Evolutionary conservation across 2,888 invertebrate species (phyloP).

Genomic region (Hypomecis atomaria): DNA sequence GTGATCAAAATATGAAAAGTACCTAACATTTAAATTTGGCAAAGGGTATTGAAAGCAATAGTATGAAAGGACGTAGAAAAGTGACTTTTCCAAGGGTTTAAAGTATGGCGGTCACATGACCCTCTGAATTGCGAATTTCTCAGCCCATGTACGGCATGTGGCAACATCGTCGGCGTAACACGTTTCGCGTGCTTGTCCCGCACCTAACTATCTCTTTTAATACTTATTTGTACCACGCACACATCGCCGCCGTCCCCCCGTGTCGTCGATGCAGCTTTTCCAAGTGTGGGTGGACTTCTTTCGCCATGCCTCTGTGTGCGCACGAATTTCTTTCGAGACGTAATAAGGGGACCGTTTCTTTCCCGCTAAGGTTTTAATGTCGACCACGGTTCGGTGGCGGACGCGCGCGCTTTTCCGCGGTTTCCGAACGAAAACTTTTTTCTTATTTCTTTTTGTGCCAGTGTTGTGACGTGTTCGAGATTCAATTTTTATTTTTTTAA

Average conservation of each 20-base stretch:
- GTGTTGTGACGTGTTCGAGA: constrained; percentile 33
- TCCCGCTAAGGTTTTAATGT: constrained; percentile 85
- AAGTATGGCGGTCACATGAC: constrained; percentile 20
- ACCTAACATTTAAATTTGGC: no score
- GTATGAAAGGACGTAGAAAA: neutral
- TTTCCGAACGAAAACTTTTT: constrained; percentile 67
- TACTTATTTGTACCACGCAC: constrained; percentile 80
- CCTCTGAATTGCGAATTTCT: constrained; percentile 51
- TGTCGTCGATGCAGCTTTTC: constrained; percentile 60
- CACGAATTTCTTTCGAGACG: constrained; percentile 84
- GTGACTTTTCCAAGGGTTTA: constrained; percentile 7
- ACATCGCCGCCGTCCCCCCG: constrained; percentile 66
- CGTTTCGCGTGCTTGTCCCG: constrained; percentile 65
- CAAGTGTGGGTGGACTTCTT: constrained; percentile 81
- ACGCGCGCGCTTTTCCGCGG: constrained; percentile 81
- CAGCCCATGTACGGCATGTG: constrained; percentile 45
- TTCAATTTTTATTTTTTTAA: constrained; percentile 33
- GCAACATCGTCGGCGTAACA: constrained; percentile 53
- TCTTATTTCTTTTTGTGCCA: constrained; percentile 47
- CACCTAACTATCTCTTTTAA: constrained; percentile 84
- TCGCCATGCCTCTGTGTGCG: constrained; percentile 77
- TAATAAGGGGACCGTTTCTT: constrained; percentile 85
- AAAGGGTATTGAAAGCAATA: neutral
- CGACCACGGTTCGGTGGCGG: constrained; percentile 83
- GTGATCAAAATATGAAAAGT: neutral